These are phyloP conservation scores for Xenopus borealis DNA, from an alignment of 2,113 vertebrate species.

Conservation along the genomic window DNA sequence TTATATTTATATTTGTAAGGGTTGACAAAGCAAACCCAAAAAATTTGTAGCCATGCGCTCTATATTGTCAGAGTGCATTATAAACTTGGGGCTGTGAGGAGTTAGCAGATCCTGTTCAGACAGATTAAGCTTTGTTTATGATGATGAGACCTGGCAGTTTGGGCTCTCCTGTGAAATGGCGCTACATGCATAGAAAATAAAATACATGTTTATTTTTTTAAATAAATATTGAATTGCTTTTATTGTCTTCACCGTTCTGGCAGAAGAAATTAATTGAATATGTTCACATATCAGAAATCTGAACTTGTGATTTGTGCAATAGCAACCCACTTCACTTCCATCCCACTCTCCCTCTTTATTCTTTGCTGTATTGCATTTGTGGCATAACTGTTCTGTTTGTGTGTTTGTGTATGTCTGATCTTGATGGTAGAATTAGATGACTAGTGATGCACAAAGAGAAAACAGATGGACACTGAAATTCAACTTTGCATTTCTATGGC, in stretches of 20 bases:
- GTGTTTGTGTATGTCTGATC: slow-evolving; percentile 13
- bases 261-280: slow-evolving; percentile 49
- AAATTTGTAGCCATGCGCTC: slow-evolving; percentile 18
- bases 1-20: neutral
- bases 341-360: slow-evolving; percentile 12
- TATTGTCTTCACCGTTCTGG: slow-evolving; percentile 43
- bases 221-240: slow-evolving; percentile 43
- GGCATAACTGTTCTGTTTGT: slow-evolving; percentile 33
- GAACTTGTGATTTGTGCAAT: slow-evolving; percentile 26
- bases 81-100: slow-evolving; percentile 31
- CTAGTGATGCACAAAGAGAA: slow-evolving; percentile 46
- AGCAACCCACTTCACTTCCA: neutral
- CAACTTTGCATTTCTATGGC: slow-evolving; percentile 25
- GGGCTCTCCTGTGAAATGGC: slow-evolving; percentile 22
- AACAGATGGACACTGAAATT: slow-evolving; percentile 40
- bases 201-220: slow-evolving; percentile 28
- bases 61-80: slow-evolving; percentile 17
- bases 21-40: neutral
- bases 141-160: slow-evolving; percentile 31
- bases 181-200: neutral
- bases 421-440: slow-evolving; percentile 31
- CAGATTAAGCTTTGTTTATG: slow-evolving; percentile 42
- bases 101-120: slow-evolving; percentile 42
- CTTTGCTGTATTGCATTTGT: slow-evolving; percentile 14
- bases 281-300: slow-evolving; percentile 18